A percentile compares a stretch with the other conserved stretches of the same genome.
phyloP scores from a whole-genome alignment of 2,113 vertebrate species.

The Brachypteracias leptosomus region DNA sequence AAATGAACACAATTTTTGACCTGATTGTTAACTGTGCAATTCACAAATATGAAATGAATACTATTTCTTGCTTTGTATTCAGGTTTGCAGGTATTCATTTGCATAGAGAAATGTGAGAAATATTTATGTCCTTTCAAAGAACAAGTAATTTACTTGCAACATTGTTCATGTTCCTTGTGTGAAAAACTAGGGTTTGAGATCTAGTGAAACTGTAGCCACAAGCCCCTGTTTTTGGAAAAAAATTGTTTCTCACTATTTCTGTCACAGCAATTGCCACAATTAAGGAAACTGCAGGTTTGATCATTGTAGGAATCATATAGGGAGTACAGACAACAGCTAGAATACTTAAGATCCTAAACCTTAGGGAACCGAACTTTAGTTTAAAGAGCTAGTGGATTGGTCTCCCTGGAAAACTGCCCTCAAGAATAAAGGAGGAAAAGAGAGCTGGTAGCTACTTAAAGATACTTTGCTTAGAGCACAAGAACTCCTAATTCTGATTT shows the following conservation, averaged over 20 bases:
- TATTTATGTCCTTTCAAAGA: not conserved
- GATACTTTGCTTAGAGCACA: not conserved
- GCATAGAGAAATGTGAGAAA: not conserved
- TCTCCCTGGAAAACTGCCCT: not conserved
- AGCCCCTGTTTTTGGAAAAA: not conserved
- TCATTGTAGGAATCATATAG: not conserved
- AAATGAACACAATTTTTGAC: not conserved
- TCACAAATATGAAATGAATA: not conserved
- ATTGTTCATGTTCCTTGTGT: not conserved
- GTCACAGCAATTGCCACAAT: not conserved
- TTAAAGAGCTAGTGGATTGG: not conserved
- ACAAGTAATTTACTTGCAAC: not conserved
- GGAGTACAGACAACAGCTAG: accelerated
- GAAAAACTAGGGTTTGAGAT: not conserved
- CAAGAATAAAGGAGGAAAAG: not conserved
- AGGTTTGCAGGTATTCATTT: not conserved
- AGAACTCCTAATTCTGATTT: not conserved
- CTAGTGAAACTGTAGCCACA: not conserved
- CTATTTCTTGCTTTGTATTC: not conserved
- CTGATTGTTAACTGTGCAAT: not conserved
- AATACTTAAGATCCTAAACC: not conserved
- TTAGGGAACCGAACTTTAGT: not conserved
- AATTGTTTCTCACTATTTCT: not conserved
- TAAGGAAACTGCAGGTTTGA: not conserved
- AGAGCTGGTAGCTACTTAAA: not conserved